A percentile compares a stretch with the other conserved stretches of the same genome.
These are phyloP conservation scores for Oceanodroma leucorhoa DNA, from an alignment of 2,797 vertebrate species.

Conservation along the genomic window DNA sequence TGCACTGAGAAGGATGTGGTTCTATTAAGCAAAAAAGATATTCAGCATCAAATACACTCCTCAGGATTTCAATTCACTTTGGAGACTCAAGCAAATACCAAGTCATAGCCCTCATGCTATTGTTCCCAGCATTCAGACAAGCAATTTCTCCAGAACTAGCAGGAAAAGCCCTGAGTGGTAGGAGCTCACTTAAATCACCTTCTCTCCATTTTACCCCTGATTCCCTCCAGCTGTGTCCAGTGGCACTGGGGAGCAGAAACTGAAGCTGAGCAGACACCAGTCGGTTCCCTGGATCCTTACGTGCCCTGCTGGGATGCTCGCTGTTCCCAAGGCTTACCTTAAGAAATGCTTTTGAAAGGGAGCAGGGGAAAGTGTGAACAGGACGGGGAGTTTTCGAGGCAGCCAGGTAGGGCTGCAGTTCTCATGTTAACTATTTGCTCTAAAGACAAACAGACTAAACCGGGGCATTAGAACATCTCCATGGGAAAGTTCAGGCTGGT, in stretches of 20 bases:
- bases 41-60: not conserved
- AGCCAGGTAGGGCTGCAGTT: not conserved
- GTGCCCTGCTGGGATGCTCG: not conserved
- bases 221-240: not conserved
- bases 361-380: not conserved
- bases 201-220: not conserved
- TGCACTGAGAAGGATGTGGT: not conserved
- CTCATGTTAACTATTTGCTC: not conserved
- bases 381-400: not conserved
- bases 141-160: rapidly evolving
- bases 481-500: not conserved
- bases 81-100: not conserved
- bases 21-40: not conserved
- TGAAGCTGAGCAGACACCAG: not conserved
- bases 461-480: not conserved
- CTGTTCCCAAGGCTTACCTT: not conserved
- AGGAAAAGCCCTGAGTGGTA: not conserved
- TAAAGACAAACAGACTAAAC: not conserved
- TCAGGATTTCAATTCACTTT: not conserved
- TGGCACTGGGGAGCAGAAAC: not conserved
- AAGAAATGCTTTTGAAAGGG: not conserved
- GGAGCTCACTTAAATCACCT: not conserved
- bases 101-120: rapidly evolving
- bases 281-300: not conserved
- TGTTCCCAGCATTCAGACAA: not conserved